Percentiles rank a stretch among this genome's conserved stretches.
Conservation (phyloP, 2,888 invertebrate genomes). For the Phengaris arion region DNA sequence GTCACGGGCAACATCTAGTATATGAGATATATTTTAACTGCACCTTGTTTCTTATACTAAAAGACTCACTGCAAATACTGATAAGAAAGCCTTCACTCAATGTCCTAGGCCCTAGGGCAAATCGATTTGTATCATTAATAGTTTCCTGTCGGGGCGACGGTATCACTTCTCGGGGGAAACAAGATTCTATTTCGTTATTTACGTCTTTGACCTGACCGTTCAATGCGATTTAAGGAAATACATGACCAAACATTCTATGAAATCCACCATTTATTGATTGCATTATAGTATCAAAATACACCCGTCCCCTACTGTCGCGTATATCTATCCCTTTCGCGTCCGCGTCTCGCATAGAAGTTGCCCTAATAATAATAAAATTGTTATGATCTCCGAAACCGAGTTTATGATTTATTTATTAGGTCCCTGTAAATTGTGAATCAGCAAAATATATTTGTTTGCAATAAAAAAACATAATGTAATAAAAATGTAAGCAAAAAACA, state of each 20-base stretch:
- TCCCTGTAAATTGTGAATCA: slow-evolving; percentile 52
- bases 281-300: slow-evolving; percentile 32
- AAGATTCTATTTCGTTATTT: slow-evolving; percentile 26
- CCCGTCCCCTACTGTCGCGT: slow-evolving; percentile 34
- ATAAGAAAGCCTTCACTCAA: background rate
- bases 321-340: slow-evolving; percentile 42
- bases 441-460: slow-evolving; percentile 43
- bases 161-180: slow-evolving; percentile 23
- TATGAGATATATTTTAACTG: too few relatives aligned
- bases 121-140: slow-evolving; percentile 25
- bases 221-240: slow-evolving; percentile 12
- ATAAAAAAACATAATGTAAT: slow-evolving; percentile 44
- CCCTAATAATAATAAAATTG: slow-evolving; percentile 63
- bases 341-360: slow-evolving; percentile 48
- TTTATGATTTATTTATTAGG: slow-evolving; percentile 70
- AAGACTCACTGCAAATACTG: background rate
- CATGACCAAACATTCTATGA: slow-evolving; percentile 12
- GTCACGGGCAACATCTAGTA: too few relatives aligned
- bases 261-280: slow-evolving; percentile 21
- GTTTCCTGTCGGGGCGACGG: slow-evolving; percentile 8
- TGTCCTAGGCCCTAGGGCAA: background rate
- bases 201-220: slow-evolving; percentile 22
- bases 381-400: slow-evolving; percentile 60
- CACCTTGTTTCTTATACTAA: background rate
- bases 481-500: slow-evolving; percentile 38